A percentile compares a stretch with the other conserved stretches of the same genome.
Evolutionary conservation across 2,797 vertebrate genomes (phyloP).

Genomic region (Pteropus rufus): DNA sequence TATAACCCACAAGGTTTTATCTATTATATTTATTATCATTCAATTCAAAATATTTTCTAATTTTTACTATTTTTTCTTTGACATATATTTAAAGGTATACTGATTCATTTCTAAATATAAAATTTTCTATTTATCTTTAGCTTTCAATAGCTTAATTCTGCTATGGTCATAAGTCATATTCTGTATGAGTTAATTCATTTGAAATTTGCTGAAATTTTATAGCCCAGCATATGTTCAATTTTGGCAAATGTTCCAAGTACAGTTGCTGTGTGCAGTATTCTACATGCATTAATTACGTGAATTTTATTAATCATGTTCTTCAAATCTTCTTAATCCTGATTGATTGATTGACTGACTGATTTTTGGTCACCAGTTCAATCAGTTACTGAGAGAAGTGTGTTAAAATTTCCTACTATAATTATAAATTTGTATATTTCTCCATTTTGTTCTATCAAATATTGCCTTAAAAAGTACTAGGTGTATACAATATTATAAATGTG

Average conservation of each 20-base stretch:
- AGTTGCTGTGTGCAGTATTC: neutral
- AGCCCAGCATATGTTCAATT: neutral
- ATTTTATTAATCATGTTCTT: neutral
- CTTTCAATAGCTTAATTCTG: neutral
- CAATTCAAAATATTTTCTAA: neutral
- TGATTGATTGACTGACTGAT: neutral
- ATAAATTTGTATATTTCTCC: too few species aligned
- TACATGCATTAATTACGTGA: neutral
- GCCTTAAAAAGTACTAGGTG: too few species aligned
- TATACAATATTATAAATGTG: too few species aligned
- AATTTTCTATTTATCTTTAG: neutral
- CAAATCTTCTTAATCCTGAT: neutral
- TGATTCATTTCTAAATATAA: neutral
- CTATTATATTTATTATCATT: neutral
- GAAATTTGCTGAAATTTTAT: neutral
- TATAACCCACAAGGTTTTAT: neutral
- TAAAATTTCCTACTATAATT: too few species aligned
- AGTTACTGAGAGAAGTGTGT: neutral
- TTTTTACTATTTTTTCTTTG: constrained; percentile 6
- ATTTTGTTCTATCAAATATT: too few species aligned
- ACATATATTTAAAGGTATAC: neutral
- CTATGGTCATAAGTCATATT: neutral
- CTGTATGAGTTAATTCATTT: neutral
- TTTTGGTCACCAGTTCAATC: neutral
- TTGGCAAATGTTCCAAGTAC: neutral